Evolutionary conservation across 2,113 vertebrate species (phyloP), one percentile per base, ranked within the genome.

Genomic region (Narcine bancroftii): DNA sequence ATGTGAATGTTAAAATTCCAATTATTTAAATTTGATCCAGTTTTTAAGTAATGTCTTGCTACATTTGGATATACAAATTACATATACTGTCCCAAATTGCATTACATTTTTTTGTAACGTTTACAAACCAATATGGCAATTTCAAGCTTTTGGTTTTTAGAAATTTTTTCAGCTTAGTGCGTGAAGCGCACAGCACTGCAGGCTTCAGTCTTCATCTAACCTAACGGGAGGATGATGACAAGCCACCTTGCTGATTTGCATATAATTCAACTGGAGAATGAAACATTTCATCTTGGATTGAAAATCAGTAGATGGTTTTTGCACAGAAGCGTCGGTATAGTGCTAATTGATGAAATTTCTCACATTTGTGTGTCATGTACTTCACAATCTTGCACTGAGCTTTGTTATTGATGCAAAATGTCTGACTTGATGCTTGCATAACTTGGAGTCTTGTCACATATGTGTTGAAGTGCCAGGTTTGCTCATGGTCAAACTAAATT

Each of bases 11-110:
- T 47, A 33, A 71, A 91, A 66, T 91, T 47, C 3, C 36, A 42
- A 69, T 66, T 71, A 9, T 21, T 91, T 42, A 21, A 71, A 91
- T 69, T 91, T 69, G 63, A 91, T 15, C 3, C 65, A 69, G 33
- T 91, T 91, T 71, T 69, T 45, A 45, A 85, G 6, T 87, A 60
- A 50, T 60, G 11, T 11, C 36, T 87, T 45, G 63, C 15, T 69
- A 69, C 63, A 69, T 71, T 91, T 91, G 89, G 65, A 91, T 71
- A 45, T 69, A 91, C 29, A 66, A 91, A 91, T 71, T 69, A 71
- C 21, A 69, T 33, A 47, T n/a, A 39, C 79, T n/a, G n/a, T n/a
- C n/a, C n/a, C 50, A 87, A 36, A n/a, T 60, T 53, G 15, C 17
- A n/a, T 87, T 87, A n/a, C 79, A 81, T 50, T 36, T 17, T 39